Conservation (phyloP, 2,888 invertebrate species). For the Pyrgus malvae region DNA sequence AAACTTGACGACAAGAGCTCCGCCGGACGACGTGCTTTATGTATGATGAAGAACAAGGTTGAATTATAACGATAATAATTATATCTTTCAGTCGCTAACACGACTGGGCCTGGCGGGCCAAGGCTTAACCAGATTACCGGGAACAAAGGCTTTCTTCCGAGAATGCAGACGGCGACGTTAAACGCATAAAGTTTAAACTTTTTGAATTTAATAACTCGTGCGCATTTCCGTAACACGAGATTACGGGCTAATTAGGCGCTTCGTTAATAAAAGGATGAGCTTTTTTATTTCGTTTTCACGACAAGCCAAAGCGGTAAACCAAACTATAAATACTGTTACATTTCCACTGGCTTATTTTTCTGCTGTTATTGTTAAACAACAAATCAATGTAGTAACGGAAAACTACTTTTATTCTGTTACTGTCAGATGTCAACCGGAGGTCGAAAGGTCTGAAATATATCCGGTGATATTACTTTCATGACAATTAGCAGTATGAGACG, state of each 20-base stretch:
- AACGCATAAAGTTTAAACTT: slow-evolving; percentile 19
- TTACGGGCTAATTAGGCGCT: not conserved
- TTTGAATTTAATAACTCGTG: slow-evolving; percentile 13
- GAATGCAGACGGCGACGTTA: slow-evolving; percentile 15
- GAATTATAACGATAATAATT: slow-evolving; percentile 51
- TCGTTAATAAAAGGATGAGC: not conserved
- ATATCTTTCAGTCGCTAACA: slow-evolving; percentile 46
- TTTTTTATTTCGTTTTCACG: not conserved
- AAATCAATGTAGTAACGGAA: not conserved
- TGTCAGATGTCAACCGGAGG: slow-evolving; percentile 48
- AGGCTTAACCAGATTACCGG: slow-evolving; percentile 47
- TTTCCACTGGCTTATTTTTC: not conserved
- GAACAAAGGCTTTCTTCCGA: slow-evolving; percentile 53
- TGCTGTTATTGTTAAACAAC: not conserved
- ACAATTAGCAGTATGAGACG: slow-evolving; percentile 62
- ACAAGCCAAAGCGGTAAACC: too few species aligned
- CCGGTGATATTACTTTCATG: slow-evolving; percentile 56
- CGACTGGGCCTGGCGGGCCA: slow-evolving; percentile 55
- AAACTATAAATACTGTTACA: not conserved
- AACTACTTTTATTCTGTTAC: slow-evolving; percentile 10
- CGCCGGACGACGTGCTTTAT: slow-evolving; percentile 50
- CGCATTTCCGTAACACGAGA: slow-evolving; percentile 8
- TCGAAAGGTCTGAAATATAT: slow-evolving; percentile 48
- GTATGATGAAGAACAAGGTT: slow-evolving; percentile 49
- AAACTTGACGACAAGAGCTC: slow-evolving; percentile 42